A percentile compares a stretch with the other conserved stretches of the same genome.
Conservation (phyloP, 1,140 invertebrate species). For the Nasonia vitripennis region DNA sequence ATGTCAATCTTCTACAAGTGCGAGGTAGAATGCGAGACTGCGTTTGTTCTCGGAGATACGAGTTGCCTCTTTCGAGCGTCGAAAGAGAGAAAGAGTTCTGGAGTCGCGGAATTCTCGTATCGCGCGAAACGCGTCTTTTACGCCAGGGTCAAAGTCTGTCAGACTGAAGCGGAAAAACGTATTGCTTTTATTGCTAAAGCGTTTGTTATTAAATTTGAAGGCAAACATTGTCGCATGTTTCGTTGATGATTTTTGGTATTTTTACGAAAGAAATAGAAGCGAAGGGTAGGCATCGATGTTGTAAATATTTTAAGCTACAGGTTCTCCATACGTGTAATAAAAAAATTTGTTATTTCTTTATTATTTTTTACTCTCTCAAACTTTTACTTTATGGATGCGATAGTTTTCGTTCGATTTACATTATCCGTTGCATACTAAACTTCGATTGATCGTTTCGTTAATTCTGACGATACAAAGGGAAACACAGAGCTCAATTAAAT, state of each 20-base stretch:
- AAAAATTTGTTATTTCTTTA: slow-evolving; percentile 44
- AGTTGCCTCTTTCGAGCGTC: neutral
- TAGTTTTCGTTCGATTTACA: slow-evolving; percentile 7
- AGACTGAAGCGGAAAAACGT: slow-evolving; percentile 10
- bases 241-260: slow-evolving; percentile 28
- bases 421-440: neutral
- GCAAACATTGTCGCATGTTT: slow-evolving; percentile 4
- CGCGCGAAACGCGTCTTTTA: neutral
- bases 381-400: slow-evolving; percentile 23
- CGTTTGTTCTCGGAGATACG: neutral
- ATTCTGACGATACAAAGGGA: neutral
- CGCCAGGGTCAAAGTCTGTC: slow-evolving; percentile 14
- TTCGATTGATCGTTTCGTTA: neutral
- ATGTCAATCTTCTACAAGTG: slow-evolving; percentile 49
- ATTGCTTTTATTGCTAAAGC: slow-evolving; percentile 25
- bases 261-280: neutral
- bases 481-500: neutral
- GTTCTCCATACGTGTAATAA: slow-evolving; percentile 21
- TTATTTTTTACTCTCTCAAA: slow-evolving; percentile 40
- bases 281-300: slow-evolving; percentile 24
- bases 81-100: neutral
- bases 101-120: neutral
- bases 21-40: neutral
- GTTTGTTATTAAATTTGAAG: slow-evolving; percentile 30
- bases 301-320: slow-evolving; percentile 37